These are phyloP conservation scores for Diadumene lineata DNA, from an alignment of 92 coral and sea anemone species.

Conservation along the genomic window DNA sequence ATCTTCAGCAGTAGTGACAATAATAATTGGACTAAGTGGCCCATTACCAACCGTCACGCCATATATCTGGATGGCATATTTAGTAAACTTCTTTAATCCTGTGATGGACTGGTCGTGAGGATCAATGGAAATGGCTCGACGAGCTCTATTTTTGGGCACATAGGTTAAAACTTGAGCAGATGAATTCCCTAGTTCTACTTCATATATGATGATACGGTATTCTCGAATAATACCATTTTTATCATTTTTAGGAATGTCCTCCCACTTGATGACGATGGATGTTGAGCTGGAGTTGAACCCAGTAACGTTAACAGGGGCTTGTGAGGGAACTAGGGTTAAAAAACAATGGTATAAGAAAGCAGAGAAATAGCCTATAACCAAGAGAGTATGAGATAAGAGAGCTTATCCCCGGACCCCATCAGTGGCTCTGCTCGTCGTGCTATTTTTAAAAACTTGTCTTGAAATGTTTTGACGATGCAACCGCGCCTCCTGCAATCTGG, in stretches of 20 bases:
- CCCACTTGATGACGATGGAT: conserved; percentile 45
- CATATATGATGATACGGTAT: conserved; percentile 31
- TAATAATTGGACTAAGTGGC: conserved; percentile 43
- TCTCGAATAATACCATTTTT: conserved; percentile 64
- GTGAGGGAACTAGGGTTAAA: conserved; percentile 47
- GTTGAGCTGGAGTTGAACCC: conserved; percentile 29
- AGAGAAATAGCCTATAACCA: neutral
- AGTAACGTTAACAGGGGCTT: conserved; percentile 43
- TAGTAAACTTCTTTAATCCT: conserved; percentile 55
- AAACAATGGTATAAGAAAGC: neutral
- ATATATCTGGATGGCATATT: conserved; percentile 48
- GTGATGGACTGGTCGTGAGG: conserved; percentile 16
- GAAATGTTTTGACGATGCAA: too few species aligned
- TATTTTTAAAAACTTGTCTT: too few species aligned
- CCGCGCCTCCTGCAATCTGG: too few species aligned
- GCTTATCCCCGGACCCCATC: too few species aligned
- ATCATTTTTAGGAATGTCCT: conserved; percentile 27
- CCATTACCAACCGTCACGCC: conserved; percentile 55
- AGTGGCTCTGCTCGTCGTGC: too few species aligned
- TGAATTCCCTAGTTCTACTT: conserved; percentile 19
- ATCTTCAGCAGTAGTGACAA: conserved; percentile 65
- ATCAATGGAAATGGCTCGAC: conserved; percentile 26
- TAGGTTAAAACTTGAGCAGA: neutral
- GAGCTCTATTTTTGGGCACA: neutral
- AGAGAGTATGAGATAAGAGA: neutral